A percentile compares a stretch with the other conserved stretches of the same genome.
These are phyloP conservation scores for Halichoerus grypus DNA, from an alignment of 2,113 vertebrate species.

Conservation along the genomic window DNA sequence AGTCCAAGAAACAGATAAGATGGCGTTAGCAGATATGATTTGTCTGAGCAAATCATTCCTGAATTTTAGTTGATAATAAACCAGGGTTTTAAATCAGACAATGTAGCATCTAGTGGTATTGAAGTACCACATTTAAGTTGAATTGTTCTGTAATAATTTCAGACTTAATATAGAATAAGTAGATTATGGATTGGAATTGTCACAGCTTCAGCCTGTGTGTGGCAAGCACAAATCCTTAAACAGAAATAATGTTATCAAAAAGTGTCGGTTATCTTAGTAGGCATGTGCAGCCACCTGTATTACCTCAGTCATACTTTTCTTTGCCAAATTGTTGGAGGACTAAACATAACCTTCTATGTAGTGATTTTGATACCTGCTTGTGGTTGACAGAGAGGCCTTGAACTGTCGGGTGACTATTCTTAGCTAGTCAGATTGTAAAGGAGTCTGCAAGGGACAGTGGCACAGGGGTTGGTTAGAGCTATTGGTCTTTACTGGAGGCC, in stretches of 20 bases:
- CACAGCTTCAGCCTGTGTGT: constrained; percentile 79
- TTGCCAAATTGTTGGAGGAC: constrained; percentile 87
- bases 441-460: constrained; percentile 88
- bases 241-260: constrained; percentile 87
- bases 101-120: constrained; percentile 75
- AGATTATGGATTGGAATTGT: constrained; percentile 84
- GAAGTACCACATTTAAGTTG: constrained; percentile 63
- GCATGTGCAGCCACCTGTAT: constrained; percentile 87
- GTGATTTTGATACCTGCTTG: constrained; percentile 90
- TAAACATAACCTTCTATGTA: constrained; percentile 84
- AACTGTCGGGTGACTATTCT: constrained; percentile 84
- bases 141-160: constrained; percentile 64
- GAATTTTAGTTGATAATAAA: constrained; percentile 67
- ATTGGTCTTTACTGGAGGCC: constrained; percentile 94
- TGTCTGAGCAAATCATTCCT: constrained; percentile 86
- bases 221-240: constrained; percentile 83
- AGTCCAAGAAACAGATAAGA: constrained; percentile 84
- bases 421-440: constrained; percentile 85
- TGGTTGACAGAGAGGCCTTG: constrained; percentile 86
- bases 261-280: constrained; percentile 87
- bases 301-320: constrained; percentile 88
- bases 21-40: constrained; percentile 85
- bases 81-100: constrained; percentile 86
- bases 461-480: constrained; percentile 88
- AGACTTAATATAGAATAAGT: constrained; percentile 36